phyloP scores from a whole-genome alignment of 2,113 vertebrate species.

The Oryzias javanicus region DNA sequence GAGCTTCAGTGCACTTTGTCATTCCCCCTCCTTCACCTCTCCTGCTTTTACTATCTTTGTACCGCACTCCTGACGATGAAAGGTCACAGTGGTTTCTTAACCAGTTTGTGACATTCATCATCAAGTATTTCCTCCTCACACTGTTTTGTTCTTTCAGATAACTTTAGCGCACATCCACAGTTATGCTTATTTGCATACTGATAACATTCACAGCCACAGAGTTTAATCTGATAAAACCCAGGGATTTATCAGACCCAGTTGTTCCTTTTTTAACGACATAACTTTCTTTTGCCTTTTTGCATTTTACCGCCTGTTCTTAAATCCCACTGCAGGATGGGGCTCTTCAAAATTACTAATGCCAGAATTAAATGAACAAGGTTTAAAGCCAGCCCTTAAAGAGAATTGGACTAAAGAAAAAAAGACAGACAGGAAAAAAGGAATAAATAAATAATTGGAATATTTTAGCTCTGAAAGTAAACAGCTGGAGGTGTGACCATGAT shows the following conservation, averaged over 20 bases:
- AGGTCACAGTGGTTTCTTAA: slow-evolving; percentile 17
- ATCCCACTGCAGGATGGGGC: neutral
- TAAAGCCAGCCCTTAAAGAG: neutral
- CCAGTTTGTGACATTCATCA: slow-evolving; percentile 16
- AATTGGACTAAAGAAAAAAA: neutral
- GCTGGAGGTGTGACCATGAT: slow-evolving; percentile 41
- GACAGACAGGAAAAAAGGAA: neutral
- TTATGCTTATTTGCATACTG: slow-evolving; percentile 23
- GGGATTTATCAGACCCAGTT: too few relatives aligned
- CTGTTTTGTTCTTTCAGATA: slow-evolving; percentile 1
- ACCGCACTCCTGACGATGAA: slow-evolving; percentile 13
- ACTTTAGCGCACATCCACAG: slow-evolving; percentile 1
- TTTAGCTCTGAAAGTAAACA: slow-evolving; percentile 54
- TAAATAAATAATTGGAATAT: slow-evolving; percentile 26
- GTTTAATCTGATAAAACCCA: too few relatives aligned
- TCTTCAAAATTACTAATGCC: neutral
- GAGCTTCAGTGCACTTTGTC: slow-evolving; percentile 18
- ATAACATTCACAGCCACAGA: neutral
- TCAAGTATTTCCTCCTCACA: slow-evolving; percentile 3
- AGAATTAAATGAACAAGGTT: neutral
- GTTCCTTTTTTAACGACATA: too few relatives aligned
- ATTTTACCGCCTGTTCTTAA: neutral
- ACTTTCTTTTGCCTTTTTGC: too few relatives aligned
- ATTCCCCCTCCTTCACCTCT: slow-evolving; percentile 16
- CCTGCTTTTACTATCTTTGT: slow-evolving; percentile 6